A percentile compares a stretch with the other conserved stretches of the same genome.
These are phyloP conservation scores for Hypolimnas misippus DNA, from an alignment of 2,888 invertebrate species.

Conservation along the genomic window DNA sequence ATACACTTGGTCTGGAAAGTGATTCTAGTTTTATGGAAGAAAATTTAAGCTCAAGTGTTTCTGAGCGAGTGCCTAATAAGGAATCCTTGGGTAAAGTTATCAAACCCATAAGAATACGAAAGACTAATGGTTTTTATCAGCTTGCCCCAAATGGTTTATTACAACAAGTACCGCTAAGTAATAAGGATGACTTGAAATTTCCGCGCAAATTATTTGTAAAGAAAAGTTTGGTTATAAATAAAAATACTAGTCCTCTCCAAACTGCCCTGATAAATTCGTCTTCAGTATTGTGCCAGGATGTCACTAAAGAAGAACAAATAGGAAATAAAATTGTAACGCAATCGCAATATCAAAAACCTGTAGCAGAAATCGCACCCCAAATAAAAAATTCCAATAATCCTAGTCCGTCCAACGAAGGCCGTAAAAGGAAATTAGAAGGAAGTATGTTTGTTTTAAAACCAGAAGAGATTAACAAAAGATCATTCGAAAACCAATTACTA, in stretches of 20 bases:
- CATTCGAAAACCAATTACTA: conserved; percentile 36
- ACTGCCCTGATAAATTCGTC: not conserved
- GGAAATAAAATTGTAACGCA: conserved; percentile 1
- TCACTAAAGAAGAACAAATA: not conserved
- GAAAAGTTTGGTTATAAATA: not conserved
- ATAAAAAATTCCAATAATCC: conserved; percentile 52
- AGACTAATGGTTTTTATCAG: conserved; percentile 65
- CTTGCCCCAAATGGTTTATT: conserved; percentile 52
- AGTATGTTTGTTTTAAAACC: conserved; percentile 74
- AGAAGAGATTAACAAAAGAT: conserved; percentile 73
- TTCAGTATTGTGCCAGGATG: not conserved
- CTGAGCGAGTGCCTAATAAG: conserved; percentile 17
- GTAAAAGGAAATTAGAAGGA: conserved; percentile 47
- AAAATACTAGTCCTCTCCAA: not conserved
- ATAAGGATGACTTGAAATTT: not conserved
- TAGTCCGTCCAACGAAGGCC: conserved; percentile 25
- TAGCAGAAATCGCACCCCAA: conserved; percentile 57
- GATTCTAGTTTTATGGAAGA: not conserved
- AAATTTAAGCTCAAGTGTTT: not conserved
- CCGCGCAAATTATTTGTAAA: conserved; percentile 21
- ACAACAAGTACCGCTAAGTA: conserved; percentile 31
- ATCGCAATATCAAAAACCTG: conserved; percentile 43
- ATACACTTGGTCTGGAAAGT: conserved; percentile 32
- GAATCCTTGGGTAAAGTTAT: conserved; percentile 49
- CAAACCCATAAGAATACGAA: conserved; percentile 72